phyloP scores from a whole-genome alignment of 37 sponge, comb jelly and placozoan genomes.

The Ianthella basta region DNA sequence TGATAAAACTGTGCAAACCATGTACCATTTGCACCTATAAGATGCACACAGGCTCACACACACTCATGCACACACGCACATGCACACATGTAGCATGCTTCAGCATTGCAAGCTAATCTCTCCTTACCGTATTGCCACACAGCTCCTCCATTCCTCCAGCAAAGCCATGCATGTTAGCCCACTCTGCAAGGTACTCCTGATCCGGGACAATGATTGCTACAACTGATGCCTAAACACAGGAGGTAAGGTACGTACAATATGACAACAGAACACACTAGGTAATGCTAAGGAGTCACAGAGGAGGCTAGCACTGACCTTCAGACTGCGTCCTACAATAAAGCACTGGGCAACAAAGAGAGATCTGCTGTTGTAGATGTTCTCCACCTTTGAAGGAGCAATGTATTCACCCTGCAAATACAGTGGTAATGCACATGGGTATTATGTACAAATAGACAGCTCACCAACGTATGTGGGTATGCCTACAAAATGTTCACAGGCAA shows the following conservation, averaged over 20 bases:
- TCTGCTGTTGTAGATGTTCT: conserved; percentile 69
- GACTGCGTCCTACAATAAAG: conserved; percentile 89
- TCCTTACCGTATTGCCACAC: conserved; percentile 71
- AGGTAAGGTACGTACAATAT: neutral
- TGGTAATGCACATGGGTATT: neutral
- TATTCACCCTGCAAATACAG: conserved; percentile 90
- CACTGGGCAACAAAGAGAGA: conserved; percentile 75
- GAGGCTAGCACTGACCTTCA: conserved; percentile 53
- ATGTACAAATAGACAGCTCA: neutral
- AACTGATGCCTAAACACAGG: neutral
- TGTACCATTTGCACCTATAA: too few relatives aligned
- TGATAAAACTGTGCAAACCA: too few relatives aligned
- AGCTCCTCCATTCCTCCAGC: conserved; percentile 61
- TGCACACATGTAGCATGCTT: neutral
- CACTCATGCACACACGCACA: too few relatives aligned
- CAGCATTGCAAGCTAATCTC: neutral
- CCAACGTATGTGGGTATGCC: conserved; percentile 18
- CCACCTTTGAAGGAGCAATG: conserved; percentile 96
- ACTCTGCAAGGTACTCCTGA: conserved; percentile 69
- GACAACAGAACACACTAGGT: too few relatives aligned
- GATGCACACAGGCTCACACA: neutral
- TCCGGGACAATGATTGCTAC: conserved; percentile 92
- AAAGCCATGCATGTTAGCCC: conserved; percentile 66
- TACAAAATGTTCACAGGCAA: too few relatives aligned
- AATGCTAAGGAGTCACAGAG: too few relatives aligned